Conservation (phyloP, 2,797 vertebrate species). For the Alfaro cultratus region DNA sequence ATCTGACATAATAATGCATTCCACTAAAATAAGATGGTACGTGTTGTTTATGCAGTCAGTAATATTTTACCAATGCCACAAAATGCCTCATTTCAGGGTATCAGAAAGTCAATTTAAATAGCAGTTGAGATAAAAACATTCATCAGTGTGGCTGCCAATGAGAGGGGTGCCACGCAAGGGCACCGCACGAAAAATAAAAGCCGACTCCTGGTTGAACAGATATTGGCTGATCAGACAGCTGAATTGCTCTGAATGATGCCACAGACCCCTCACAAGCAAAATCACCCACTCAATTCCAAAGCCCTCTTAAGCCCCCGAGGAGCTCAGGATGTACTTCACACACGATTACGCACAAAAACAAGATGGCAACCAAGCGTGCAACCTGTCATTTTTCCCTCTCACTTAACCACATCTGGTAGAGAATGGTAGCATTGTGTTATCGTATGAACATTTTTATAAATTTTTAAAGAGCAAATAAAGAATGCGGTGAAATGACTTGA, state of each 20-base stretch:
- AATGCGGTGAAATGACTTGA: background rate
- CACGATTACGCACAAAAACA: conserved; percentile 69
- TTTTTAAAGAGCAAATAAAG: background rate
- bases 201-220: conserved; percentile 33
- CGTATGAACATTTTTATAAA: background rate
- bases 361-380: conserved; percentile 66
- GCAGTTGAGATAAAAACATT: conserved; percentile 35
- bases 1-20: background rate
- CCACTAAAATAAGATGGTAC: background rate
- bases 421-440: conserved; percentile 17
- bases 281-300: conserved; percentile 58
- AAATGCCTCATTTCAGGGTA: conserved; percentile 2
- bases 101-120: conserved; percentile 19
- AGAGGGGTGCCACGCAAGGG: conserved; percentile 26
- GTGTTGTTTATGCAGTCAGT: conserved; percentile 33
- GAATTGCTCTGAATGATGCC: conserved; percentile 54
- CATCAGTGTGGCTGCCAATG: conserved; percentile 18
- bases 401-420: conserved; percentile 44
- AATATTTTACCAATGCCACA: conserved; percentile 1
- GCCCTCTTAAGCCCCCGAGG: conserved; percentile 50
- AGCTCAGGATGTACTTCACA: conserved; percentile 73
- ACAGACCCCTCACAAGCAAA: conserved; percentile 46
- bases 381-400: conserved; percentile 60
- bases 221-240: conserved; percentile 52
- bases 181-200: conserved; percentile 32